These are phyloP conservation scores for Sinocyclocheilus rhinocerous DNA, from an alignment of 2,113 vertebrate genomes.

Conservation along the genomic window DNA sequence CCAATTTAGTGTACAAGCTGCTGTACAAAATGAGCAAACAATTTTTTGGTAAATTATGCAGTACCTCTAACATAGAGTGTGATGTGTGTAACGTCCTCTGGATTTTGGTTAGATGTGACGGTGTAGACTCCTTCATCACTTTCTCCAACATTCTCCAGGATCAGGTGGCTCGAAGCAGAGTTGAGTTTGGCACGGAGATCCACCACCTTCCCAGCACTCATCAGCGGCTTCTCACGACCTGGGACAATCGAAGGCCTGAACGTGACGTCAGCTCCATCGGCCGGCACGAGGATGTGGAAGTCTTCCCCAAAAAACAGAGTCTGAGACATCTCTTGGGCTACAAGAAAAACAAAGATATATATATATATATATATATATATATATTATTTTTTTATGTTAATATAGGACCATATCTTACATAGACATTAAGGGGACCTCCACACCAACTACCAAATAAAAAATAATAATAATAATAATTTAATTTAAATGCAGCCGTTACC, in stretches of 20 bases:
- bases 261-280: conserved; percentile 54
- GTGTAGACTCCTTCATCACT: conserved; percentile 74
- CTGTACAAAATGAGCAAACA: neutral
- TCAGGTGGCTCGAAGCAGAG: conserved; percentile 62
- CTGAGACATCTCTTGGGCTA: conserved; percentile 33
- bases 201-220: conserved; percentile 55
- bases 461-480: too few species aligned
- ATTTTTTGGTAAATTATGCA: neutral
- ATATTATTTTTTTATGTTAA: too few species aligned
- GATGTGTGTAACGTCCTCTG: conserved; percentile 52
- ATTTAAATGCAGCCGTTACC: too few species aligned
- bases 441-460: too few species aligned
- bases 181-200: conserved; percentile 62
- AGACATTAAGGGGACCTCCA: too few species aligned
- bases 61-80: conserved; percentile 73
- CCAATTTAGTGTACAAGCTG: neutral
- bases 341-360: neutral
- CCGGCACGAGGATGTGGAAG: conserved; percentile 68
- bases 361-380: neutral
- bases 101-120: conserved; percentile 59
- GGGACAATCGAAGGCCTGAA: conserved; percentile 58
- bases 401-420: too few species aligned
- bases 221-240: conserved; percentile 55
- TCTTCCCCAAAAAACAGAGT: conserved; percentile 70
- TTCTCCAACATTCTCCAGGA: conserved; percentile 69